Percentiles rank a stretch among this genome's conserved stretches.
Conservation (phyloP, 2,113 vertebrate genomes). For the Crocuta crocuta region DNA sequence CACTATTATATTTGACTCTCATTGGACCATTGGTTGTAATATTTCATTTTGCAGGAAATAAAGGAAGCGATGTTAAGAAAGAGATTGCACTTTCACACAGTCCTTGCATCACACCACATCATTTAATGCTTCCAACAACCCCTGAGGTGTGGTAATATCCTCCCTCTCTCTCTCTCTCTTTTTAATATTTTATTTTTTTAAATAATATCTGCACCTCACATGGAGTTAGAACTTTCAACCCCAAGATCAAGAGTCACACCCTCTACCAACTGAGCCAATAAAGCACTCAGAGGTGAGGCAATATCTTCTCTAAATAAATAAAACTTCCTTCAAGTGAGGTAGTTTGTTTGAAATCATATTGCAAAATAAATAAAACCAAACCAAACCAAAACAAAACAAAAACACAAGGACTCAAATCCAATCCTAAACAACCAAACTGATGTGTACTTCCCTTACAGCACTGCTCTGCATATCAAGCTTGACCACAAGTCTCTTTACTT, state of each 20-base stretch:
- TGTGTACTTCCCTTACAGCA: background rate
- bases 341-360: background rate
- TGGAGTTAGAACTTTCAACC: too few species aligned
- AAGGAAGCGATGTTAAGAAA: background rate
- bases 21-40: background rate
- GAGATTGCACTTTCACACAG: background rate
- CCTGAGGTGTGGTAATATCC: background rate
- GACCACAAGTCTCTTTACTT: background rate
- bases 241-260: too few species aligned
- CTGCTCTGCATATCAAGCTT: background rate
- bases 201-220: too few species aligned
- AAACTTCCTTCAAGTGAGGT: background rate
- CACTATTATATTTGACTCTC: background rate
- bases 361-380: background rate
- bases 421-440: background rate
- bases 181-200: too few species aligned
- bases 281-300: background rate
- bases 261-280: too few species aligned
- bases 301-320: background rate
- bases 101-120: background rate
- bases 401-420: background rate
- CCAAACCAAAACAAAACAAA: background rate
- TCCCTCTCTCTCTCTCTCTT: background rate
- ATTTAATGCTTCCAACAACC: background rate
- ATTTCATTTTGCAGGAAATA: background rate